Evolutionary conservation across 1,140 invertebrate genomes (phyloP).

Genomic region (Solenopsis fugax): DNA sequence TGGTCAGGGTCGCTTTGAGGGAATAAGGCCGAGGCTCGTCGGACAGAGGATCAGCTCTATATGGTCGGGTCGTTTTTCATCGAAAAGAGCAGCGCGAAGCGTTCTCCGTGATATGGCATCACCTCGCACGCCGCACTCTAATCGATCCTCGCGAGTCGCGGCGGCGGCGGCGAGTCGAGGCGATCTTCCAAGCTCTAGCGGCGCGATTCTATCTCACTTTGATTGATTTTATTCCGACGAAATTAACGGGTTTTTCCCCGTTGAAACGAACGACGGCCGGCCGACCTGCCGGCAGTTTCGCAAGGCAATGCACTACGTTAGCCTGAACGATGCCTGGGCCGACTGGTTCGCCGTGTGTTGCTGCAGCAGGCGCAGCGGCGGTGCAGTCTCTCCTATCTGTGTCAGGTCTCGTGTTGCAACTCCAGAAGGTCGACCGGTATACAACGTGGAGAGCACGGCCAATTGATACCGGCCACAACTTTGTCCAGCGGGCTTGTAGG

Average conservation of each 20-base stretch:
- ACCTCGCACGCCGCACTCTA: slow-evolving; percentile 18
- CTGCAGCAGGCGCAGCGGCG: slow-evolving; percentile 50
- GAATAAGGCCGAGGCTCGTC: slow-evolving; percentile 57
- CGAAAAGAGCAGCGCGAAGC: slow-evolving; percentile 42
- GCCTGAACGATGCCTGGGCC: slow-evolving; percentile 52
- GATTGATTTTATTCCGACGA: slow-evolving; percentile 64
- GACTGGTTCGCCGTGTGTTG: slow-evolving; percentile 51
- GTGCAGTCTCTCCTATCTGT: slow-evolving; percentile 82
- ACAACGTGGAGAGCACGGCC: slow-evolving; percentile 78
- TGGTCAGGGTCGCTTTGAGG: slow-evolving; percentile 54
- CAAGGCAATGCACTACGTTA: slow-evolving; percentile 66
- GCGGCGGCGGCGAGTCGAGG: not conserved
- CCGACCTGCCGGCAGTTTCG: slow-evolving; percentile 68
- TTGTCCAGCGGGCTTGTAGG: slow-evolving; percentile 71
- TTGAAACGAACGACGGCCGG: slow-evolving; percentile 65
- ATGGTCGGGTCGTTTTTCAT: slow-evolving; percentile 61
- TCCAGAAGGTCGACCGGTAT: slow-evolving; percentile 86
- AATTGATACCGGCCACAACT: slow-evolving; percentile 77
- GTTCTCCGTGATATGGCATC: slow-evolving; percentile 41
- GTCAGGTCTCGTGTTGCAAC: slow-evolving; percentile 85
- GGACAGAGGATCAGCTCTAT: slow-evolving; percentile 56
- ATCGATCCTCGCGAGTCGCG: slow-evolving; percentile 39
- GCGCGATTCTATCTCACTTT: slow-evolving; percentile 34
- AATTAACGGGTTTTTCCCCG: slow-evolving; percentile 73
- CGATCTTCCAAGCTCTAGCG: slow-evolving; percentile 34